Evolutionary conservation across 2,797 vertebrate species (phyloP).

Genomic region (Tamandua tetradactyla): DNA sequence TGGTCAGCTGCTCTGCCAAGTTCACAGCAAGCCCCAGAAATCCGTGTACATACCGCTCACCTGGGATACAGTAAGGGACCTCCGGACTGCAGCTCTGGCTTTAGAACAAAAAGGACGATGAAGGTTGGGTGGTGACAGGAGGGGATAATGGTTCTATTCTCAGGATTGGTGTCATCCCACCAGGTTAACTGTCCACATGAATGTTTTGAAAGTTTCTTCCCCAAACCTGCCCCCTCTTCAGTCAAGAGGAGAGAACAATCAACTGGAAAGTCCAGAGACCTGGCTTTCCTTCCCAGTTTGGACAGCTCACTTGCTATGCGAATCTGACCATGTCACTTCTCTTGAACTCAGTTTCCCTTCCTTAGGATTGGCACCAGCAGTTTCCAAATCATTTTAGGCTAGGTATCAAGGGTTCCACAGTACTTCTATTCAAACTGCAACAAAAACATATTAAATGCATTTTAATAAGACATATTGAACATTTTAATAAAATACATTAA

Average conservation of each 20-base stretch:
- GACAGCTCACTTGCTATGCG: not conserved
- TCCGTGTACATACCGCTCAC: slow-evolving; percentile 34
- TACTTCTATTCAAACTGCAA: not conserved
- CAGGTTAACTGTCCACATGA: not conserved
- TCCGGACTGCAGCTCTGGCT: not conserved
- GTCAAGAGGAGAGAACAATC: not conserved
- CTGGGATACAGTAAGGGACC: not conserved
- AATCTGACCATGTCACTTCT: not conserved
- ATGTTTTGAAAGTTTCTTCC: not conserved
- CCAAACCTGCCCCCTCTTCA: not conserved
- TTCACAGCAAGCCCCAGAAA: slow-evolving; percentile 17
- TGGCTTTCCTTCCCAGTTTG: not conserved
- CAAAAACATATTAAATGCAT: not conserved
- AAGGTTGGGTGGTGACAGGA: not conserved
- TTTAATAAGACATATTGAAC: not conserved
- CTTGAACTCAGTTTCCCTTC: not conserved
- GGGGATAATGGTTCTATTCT: rapidly evolving
- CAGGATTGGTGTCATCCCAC: not conserved
- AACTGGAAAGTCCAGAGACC: not conserved
- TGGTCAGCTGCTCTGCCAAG: slow-evolving; percentile 7
- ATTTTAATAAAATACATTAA: not conserved
- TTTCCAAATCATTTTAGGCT: not conserved
- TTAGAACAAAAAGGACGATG: not conserved
- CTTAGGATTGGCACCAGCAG: not conserved
- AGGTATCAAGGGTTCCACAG: no score